Evolutionary conservation across 2,888 invertebrate genomes (phyloP).

Genomic region (Slavum lentiscoides): DNA sequence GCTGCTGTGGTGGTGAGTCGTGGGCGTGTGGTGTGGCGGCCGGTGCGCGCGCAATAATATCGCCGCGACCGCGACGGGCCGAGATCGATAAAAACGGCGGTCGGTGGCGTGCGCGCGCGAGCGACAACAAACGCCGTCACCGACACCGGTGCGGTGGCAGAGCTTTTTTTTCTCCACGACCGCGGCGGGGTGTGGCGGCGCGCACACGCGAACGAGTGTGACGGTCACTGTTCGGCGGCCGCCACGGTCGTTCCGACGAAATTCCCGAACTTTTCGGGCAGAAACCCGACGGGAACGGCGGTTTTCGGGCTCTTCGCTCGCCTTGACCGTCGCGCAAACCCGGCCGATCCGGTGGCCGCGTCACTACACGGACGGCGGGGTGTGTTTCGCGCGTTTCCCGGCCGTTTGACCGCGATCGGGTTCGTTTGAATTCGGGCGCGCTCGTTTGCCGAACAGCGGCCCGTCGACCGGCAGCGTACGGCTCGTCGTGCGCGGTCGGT

Average conservation of each 20-base stretch:
- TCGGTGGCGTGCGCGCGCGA: neutral
- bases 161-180: conserved; percentile 8
- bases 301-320: too few species aligned
- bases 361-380: too few species aligned
- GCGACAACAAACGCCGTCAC: neutral
- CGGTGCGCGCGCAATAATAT: neutral
- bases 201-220: neutral
- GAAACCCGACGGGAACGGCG: too few species aligned
- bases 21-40: too few species aligned
- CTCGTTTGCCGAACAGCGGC: conserved; percentile 44
- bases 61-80: neutral
- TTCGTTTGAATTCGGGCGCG: conserved; percentile 37
- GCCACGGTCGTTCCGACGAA: neutral
- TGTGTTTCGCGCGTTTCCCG: too few species aligned
- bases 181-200: conserved; percentile 15
- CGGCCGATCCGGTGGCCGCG: neutral
- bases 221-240: conserved; percentile 47
- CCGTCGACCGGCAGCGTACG: conserved; percentile 32
- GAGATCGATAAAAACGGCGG: conserved; percentile 42
- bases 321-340: too few species aligned
- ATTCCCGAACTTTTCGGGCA: neutral
- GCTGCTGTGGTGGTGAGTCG: neutral
- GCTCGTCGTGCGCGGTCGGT: conserved; percentile 30
- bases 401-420: neutral
- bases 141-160: neutral